Percentiles rank a stretch among this genome's conserved stretches.
phyloP scores from a whole-genome alignment of 2,797 vertebrate genomes.

The Steatocranus sp. region DNA sequence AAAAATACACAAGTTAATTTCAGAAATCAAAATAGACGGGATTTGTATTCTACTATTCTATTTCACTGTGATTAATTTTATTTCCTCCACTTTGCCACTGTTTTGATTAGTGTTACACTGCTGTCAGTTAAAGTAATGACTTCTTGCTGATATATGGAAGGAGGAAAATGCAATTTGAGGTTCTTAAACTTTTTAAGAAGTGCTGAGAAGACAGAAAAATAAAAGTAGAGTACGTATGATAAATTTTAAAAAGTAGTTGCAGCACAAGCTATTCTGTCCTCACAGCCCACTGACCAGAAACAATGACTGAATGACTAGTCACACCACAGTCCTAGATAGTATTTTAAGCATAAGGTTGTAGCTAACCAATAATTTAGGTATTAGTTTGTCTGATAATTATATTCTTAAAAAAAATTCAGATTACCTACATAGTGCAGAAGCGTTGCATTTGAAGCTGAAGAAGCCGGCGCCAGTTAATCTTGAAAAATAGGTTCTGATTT shows the following conservation, averaged over 20 bases:
- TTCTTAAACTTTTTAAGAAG: neutral
- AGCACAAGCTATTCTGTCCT: neutral
- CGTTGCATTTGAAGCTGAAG: neutral
- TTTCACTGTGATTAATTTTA: neutral
- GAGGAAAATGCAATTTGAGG: rapidly evolving
- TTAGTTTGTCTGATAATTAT: neutral
- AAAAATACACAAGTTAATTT: neutral
- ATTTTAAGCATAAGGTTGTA: neutral
- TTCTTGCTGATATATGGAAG: neutral
- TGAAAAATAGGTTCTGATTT: neutral
- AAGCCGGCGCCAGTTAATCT: neutral
- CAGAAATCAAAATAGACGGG: neutral
- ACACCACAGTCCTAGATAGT: neutral
- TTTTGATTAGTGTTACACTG: neutral
- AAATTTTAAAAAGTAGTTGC: neutral
- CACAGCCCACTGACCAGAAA: neutral
- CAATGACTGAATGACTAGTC: rapidly evolving
- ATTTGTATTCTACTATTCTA: rapidly evolving
- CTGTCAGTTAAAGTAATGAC: neutral
- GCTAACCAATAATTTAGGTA: neutral
- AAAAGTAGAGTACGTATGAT: neutral
- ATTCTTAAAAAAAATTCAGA: neutral
- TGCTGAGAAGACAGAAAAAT: rapidly evolving
- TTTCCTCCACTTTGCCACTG: neutral
- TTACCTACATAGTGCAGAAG: neutral